Conservation (phyloP, 1,140 invertebrate species). For the Zophobas morio region DNA sequence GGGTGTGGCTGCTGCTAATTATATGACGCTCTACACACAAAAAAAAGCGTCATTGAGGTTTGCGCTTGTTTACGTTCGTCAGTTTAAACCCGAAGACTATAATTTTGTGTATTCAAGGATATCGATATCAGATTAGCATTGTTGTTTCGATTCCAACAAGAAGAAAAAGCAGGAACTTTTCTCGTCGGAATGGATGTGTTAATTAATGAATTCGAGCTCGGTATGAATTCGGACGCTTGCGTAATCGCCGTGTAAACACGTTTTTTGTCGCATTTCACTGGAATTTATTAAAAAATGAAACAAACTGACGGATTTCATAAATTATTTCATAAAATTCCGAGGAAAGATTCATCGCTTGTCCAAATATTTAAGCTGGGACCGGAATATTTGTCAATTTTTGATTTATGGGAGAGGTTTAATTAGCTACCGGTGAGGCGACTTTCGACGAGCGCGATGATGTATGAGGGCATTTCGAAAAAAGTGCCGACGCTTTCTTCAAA, state of each 20-base stretch:
- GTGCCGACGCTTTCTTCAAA: slow-evolving; percentile 12
- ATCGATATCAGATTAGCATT: background rate
- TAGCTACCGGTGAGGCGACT: background rate
- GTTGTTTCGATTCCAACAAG: background rate
- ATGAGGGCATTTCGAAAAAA: slow-evolving; percentile 9
- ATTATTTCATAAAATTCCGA: slow-evolving; percentile 5
- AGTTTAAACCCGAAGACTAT: slow-evolving; percentile 12
- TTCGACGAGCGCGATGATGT: background rate
- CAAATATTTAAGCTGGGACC: background rate
- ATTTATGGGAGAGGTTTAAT: background rate
- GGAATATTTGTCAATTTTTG: background rate
- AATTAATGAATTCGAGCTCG: background rate
- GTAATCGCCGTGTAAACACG: slow-evolving; percentile 1
- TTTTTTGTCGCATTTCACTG: slow-evolving; percentile 3
- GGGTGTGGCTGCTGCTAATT: slow-evolving; percentile 21
- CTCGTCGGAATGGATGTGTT: background rate
- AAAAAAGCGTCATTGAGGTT: slow-evolving; percentile 36
- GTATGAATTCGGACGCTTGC: background rate
- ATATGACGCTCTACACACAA: slow-evolving; percentile 15
- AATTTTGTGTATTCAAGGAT: slow-evolving; percentile 1
- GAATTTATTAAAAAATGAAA: slow-evolving; percentile 1
- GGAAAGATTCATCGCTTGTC: background rate
- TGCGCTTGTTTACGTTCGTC: slow-evolving; percentile 13
- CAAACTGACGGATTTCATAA: background rate
- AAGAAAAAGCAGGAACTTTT: background rate